These are phyloP conservation scores for Ephestia elutella DNA, from an alignment of 1,140 invertebrate species.

Conservation along the genomic window DNA sequence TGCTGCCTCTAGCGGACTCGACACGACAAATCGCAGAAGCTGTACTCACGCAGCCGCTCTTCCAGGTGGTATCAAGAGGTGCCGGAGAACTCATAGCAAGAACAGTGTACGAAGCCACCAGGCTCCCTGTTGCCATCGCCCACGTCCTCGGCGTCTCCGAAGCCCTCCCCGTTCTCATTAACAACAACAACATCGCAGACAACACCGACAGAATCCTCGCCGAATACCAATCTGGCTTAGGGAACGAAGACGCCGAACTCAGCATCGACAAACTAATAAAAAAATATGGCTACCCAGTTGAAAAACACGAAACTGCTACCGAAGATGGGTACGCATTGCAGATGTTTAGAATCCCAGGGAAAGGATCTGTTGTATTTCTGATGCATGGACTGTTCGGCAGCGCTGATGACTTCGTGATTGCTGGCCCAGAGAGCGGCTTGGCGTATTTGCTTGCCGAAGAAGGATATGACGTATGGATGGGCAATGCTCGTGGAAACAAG, in stretches of 20 bases:
- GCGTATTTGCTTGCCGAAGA: conserved; percentile 77
- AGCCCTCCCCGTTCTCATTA: conserved; percentile 14
- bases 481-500: conserved; percentile 80
- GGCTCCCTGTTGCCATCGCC: conserved; percentile 14
- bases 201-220: conserved; percentile 16
- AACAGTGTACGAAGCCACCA: conserved; percentile 12
- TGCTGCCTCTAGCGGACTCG: conserved; percentile 8
- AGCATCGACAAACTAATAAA: conserved; percentile 29
- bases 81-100: conserved; percentile 17
- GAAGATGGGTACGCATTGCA: conserved; percentile 41
- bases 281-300: conserved; percentile 40
- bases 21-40: conserved; percentile 13
- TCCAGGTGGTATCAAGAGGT: conserved; percentile 6
- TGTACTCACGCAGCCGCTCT: conserved; percentile 17
- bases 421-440: conserved; percentile 77
- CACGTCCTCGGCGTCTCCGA: conserved; percentile 11
- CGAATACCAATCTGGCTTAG: conserved; percentile 18
- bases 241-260: conserved; percentile 33
- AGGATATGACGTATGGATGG: conserved; percentile 83
- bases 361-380: conserved; percentile 73
- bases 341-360: conserved; percentile 38
- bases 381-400: conserved; percentile 82
- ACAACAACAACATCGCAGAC: conserved; percentile 18
- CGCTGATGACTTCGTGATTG: conserved; percentile 79
- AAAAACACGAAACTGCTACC: conserved; percentile 35